Conservation (phyloP, 2,113 vertebrate genomes). For the Aegithalos caudatus region DNA sequence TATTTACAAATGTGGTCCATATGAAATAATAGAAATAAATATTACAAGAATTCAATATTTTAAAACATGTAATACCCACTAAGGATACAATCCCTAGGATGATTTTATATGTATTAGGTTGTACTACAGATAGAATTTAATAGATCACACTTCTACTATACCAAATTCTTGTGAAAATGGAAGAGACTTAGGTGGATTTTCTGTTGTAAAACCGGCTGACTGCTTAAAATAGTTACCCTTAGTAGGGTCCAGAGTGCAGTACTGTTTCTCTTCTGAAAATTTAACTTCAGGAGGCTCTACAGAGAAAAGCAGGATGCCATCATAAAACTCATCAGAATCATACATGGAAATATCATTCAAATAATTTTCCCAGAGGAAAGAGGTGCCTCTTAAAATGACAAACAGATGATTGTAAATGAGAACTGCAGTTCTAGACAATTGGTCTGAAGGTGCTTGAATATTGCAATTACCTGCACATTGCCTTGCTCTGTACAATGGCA, state of each 20-base stretch:
- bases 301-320: neutral
- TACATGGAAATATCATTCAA: neutral
- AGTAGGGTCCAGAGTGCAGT: neutral
- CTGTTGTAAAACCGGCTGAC: neutral
- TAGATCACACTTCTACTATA: neutral
- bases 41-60: neutral
- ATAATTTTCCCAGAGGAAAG: neutral
- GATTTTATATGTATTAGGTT: neutral
- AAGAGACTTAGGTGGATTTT: neutral
- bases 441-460: neutral
- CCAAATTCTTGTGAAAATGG: neutral
- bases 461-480: neutral
- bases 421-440: neutral
- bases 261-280: neutral
- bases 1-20: neutral
- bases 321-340: neutral
- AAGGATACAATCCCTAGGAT: neutral
- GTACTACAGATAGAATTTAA: neutral
- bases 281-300: neutral
- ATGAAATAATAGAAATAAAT: neutral
- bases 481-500: neutral
- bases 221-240: neutral
- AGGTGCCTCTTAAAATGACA: neutral
- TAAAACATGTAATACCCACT: neutral
- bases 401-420: rapidly evolving